phyloP scores from a whole-genome alignment of 35 echinoderm and acorn worm species.

The Heliocidaris tuberculata region DNA sequence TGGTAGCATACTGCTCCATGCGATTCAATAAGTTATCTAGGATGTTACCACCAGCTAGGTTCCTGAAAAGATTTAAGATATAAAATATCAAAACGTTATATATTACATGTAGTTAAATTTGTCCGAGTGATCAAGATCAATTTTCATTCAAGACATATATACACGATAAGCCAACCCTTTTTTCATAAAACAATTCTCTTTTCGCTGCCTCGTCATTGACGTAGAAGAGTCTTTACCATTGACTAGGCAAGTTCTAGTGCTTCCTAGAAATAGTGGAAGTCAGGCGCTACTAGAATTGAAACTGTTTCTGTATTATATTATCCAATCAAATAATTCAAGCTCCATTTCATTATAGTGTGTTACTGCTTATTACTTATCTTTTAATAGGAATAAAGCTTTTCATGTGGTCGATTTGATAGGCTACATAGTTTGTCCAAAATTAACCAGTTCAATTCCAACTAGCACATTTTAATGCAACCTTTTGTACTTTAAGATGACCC shows the following conservation, averaged over 20 bases:
- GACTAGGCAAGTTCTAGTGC: neutral
- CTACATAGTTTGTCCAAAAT: no score
- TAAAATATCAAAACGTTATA: neutral
- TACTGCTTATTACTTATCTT: no score
- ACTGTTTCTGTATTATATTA: no score
- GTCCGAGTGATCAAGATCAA: no score
- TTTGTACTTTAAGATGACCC: neutral
- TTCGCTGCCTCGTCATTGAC: neutral
- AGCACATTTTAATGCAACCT: neutral
- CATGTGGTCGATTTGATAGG: no score
- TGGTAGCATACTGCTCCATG: conserved; percentile 84
- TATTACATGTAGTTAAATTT: no score
- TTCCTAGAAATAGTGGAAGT: neutral
- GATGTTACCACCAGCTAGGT: conserved; percentile 34
- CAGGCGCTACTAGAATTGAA: no score
- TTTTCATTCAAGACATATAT: neutral
- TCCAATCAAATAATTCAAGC: no score
- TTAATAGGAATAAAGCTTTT: no score
- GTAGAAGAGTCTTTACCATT: neutral
- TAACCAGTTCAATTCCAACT: no score
- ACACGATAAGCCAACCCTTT: neutral
- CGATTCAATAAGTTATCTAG: conserved; percentile 64
- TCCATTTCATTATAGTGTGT: no score
- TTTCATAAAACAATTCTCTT: neutral
- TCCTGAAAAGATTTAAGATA: neutral